A percentile compares a stretch with the other conserved stretches of the same genome.
Evolutionary conservation across 2,797 vertebrate genomes (phyloP).

Genomic region (Onychomys arenicola): DNA sequence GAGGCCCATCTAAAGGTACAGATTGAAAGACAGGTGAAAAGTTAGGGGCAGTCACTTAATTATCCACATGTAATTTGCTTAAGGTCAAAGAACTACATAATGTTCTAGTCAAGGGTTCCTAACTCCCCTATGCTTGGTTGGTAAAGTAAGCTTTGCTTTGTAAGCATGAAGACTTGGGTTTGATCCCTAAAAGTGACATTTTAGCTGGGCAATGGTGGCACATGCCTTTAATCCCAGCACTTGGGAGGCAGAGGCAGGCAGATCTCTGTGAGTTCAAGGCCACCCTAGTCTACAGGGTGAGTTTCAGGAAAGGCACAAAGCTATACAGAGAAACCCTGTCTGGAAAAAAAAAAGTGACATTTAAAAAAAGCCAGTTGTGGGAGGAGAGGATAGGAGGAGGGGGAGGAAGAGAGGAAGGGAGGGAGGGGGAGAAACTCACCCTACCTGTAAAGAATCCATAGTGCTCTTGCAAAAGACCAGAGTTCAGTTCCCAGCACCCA

Average conservation of each 20-base stretch:
- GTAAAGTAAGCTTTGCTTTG: not conserved
- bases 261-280: too few species aligned
- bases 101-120: not conserved
- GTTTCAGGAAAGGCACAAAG: too few species aligned
- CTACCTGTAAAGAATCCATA: not conserved
- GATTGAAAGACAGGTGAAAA: conserved; percentile 23
- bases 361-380: not conserved
- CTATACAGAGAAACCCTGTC: too few species aligned
- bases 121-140: not conserved
- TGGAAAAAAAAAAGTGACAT: not conserved
- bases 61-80: conserved; percentile 47
- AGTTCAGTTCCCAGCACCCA: not conserved
- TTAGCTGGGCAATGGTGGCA: not conserved
- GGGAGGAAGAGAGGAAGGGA: not conserved
- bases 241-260: too few species aligned
- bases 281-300: too few species aligned
- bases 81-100: not conserved
- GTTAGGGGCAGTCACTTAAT: conserved; percentile 14
- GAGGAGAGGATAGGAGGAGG: not conserved
- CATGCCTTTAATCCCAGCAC: too few species aligned
- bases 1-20: not conserved
- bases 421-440: not conserved
- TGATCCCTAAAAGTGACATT: not conserved
- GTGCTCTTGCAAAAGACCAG: too few species aligned
- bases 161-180: not conserved